Conservation (phyloP, 2,797 vertebrate genomes). For the Notoglanidium macrostoma region DNA sequence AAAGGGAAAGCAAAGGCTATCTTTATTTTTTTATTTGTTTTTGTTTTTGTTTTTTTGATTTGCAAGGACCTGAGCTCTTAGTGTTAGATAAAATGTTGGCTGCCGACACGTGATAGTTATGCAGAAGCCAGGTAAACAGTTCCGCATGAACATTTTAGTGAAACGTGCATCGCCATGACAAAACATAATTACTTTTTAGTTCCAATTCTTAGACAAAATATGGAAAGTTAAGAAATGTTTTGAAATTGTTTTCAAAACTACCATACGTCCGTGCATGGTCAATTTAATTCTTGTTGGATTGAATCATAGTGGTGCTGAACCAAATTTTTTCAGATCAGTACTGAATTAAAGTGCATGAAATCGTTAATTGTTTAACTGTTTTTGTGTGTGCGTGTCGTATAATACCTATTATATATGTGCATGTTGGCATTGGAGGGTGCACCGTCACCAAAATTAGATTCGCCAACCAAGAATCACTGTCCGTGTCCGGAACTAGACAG, state of each 20-base stretch:
- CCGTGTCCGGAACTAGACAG: too few relatives aligned
- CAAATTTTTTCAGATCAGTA: not conserved
- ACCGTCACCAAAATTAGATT: too few relatives aligned
- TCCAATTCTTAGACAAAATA: not conserved
- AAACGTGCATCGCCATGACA: not conserved
- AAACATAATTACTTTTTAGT: not conserved
- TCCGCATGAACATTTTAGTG: not conserved
- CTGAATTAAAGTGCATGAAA: not conserved
- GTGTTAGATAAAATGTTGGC: not conserved
- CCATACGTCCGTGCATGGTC: not conserved
- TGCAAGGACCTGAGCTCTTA: not conserved
- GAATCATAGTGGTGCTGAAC: not conserved
- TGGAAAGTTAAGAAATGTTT: not conserved
- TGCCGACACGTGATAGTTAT: not conserved
- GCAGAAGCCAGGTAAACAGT: too few relatives aligned
- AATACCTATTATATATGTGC: too few relatives aligned
- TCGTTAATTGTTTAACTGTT: not conserved
- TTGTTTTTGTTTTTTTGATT: not conserved
- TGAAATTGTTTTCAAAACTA: not conserved
- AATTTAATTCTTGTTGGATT: not conserved
- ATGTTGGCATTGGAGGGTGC: too few relatives aligned
- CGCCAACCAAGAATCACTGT: too few relatives aligned
- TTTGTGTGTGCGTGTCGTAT: too few relatives aligned
- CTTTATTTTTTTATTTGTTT: not conserved
- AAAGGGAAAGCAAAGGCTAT: not conserved